Percentiles rank a stretch among this genome's conserved stretches.
These are phyloP conservation scores for Adelges cooleyi DNA, from an alignment of 1,140 invertebrate species.

Conservation along the genomic window DNA sequence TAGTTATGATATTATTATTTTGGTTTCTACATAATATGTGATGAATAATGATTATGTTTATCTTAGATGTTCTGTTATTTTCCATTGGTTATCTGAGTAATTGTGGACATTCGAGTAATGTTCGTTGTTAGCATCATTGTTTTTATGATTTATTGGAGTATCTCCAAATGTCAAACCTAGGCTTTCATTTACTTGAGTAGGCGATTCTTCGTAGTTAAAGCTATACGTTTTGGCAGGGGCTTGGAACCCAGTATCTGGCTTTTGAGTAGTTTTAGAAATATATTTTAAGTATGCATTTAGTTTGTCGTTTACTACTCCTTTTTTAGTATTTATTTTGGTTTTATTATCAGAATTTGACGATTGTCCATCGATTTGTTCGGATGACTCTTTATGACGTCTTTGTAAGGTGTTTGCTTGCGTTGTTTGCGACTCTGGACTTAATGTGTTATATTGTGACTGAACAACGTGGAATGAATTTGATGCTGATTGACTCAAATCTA, in stretches of 20 bases:
- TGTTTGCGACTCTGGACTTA: background rate
- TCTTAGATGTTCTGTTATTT: conserved; percentile 6
- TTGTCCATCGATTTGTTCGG: background rate
- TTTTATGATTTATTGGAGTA: conserved; percentile 16
- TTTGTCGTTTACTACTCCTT: conserved; percentile 23
- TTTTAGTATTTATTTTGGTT: background rate
- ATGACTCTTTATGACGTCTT: conserved; percentile 12
- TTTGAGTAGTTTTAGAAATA: conserved; percentile 14
- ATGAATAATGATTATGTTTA: too few species aligned
- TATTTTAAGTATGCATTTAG: conserved; percentile 28
- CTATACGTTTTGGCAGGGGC: conserved; percentile 31
- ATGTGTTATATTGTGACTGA: background rate
- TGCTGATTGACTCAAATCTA: background rate
- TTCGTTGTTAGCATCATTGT: conserved; percentile 2
- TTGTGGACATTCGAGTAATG: background rate
- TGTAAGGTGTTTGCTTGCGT: background rate
- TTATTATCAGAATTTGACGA: background rate
- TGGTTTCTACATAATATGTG: too few species aligned
- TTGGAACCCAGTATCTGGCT: conserved; percentile 29
- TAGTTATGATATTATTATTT: too few species aligned
- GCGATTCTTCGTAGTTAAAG: conserved; percentile 28
- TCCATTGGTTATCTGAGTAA: conserved; percentile 20
- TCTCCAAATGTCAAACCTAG: background rate
- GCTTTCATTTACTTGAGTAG: conserved; percentile 4
- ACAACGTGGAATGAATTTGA: background rate